These are phyloP conservation scores for Cromileptes altivelis DNA, from an alignment of 2,113 vertebrate species.

Conservation along the genomic window DNA sequence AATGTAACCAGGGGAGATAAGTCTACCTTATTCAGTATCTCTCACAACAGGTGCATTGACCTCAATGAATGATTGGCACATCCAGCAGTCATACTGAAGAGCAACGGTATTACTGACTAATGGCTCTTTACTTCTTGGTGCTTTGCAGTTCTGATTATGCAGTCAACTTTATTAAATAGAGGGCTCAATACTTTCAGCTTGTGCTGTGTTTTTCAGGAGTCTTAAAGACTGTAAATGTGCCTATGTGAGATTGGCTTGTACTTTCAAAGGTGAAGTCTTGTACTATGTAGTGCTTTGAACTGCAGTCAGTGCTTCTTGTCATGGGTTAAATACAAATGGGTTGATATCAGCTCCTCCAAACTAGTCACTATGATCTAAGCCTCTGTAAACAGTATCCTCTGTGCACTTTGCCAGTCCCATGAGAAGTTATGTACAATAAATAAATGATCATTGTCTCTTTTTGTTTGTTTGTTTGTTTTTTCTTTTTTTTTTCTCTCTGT, in stretches of 20 bases:
- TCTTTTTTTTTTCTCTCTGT: no score
- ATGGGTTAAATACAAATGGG: neutral
- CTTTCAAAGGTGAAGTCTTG: neutral
- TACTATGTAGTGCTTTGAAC: neutral
- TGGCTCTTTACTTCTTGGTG: slow-evolving; percentile 5
- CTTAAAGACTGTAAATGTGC: neutral
- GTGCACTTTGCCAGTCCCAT: no score
- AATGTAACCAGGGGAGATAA: neutral
- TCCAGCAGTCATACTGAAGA: neutral
- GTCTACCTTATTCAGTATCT: neutral
- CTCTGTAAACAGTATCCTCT: no score
- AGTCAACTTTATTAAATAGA: neutral
- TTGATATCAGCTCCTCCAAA: neutral
- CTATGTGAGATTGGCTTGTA: neutral
- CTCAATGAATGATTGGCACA: neutral
- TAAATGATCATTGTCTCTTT: no score
- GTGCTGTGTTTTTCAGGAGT: neutral
- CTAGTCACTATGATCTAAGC: no score
- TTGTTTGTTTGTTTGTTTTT: no score
- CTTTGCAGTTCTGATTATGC: neutral
- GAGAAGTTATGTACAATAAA: no score
- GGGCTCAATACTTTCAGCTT: neutral
- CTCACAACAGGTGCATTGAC: neutral
- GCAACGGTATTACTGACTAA: slow-evolving; percentile 9
- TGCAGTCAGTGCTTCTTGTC: neutral